Evolutionary conservation across 2,797 vertebrate genomes (phyloP), one percentile per base, ranked within the genome.

Genomic region (Morus bassanus): DNA sequence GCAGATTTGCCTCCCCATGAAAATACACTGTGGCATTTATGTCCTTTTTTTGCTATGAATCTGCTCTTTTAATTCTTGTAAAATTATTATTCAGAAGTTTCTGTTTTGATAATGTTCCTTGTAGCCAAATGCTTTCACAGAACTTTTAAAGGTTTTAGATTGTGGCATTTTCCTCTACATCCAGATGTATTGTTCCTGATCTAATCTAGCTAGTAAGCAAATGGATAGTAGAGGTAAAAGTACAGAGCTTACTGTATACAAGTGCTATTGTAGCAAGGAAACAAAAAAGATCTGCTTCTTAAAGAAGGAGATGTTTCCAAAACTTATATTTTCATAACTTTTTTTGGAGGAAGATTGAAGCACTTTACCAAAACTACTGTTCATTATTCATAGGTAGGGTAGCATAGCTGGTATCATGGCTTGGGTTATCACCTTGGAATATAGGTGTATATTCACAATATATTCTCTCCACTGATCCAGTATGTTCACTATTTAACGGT

Each of bases 11-110:
- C 43, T 93, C 68, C 82, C 1, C 0, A 0, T 95, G 89, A 80
- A 95, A 89, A 97, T 96, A 96, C 95, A 96, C 95, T 98, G 97
- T 97, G 97, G 90, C 96, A 93, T 98, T 97, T 95, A 68, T 89
- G 84, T 90, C 94, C 48, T 96, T 65, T 87, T 96, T 97, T 81
- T 97, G 94, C 94, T 95, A 78, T 46, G 41, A 91, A 94, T 91
- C 64, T 89, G 88, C 84, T 94, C 88, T 96, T 92, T 91, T 94
- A 91, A 96, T 95, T 97, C 89, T 61, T 61, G 39, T 67, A 91
- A 94, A 93, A 72, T 87, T 91, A 84, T 88, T 94, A 83, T 94
- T 88, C 88, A 85, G 91, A 96, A 85, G 54, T 93, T 95, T 97
- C 74, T 95, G 91, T 72, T 96, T 96, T 78, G 65, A 84, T 92